Percentiles rank a stretch among this genome's conserved stretches.
Conservation (phyloP, 2,797 vertebrate species). For the Morus bassanus region DNA sequence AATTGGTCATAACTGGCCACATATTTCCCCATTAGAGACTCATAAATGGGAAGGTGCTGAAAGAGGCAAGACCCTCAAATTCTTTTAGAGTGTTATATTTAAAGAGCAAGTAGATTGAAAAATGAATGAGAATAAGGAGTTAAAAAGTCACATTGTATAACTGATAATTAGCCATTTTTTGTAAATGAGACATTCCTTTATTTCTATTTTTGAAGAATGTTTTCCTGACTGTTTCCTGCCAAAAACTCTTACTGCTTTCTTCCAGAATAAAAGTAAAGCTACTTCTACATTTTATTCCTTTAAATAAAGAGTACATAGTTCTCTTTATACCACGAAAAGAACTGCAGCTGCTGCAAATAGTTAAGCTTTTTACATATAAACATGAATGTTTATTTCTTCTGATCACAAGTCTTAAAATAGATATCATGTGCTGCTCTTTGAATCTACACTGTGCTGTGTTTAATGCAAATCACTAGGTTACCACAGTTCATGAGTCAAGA, state of each 20-base stretch:
- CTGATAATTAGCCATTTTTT: background rate
- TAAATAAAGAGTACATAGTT: background rate
- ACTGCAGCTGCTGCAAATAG: background rate
- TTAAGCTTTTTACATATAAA: constrained; percentile 32
- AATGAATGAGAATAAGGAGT: background rate
- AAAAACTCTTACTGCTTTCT: background rate
- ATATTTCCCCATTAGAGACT: background rate
- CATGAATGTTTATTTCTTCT: constrained; percentile 45
- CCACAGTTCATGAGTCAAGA: background rate
- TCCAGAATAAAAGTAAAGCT: background rate
- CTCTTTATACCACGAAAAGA: background rate
- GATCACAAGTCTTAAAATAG: constrained; percentile 58
- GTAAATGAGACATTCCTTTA: background rate
- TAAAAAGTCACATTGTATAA: background rate
- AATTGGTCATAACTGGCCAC: background rate
- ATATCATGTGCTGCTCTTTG: constrained; percentile 26
- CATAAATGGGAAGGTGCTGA: background rate
- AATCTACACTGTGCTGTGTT: background rate
- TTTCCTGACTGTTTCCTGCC: background rate
- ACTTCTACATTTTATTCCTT: background rate
- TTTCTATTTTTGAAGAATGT: background rate
- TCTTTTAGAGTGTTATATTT: background rate
- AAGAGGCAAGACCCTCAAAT: background rate
- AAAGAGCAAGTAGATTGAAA: background rate
- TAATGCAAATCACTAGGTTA: constrained; percentile 15